Conservation (phyloP, 2,797 vertebrate species). For the Muscicapa comitata region DNA sequence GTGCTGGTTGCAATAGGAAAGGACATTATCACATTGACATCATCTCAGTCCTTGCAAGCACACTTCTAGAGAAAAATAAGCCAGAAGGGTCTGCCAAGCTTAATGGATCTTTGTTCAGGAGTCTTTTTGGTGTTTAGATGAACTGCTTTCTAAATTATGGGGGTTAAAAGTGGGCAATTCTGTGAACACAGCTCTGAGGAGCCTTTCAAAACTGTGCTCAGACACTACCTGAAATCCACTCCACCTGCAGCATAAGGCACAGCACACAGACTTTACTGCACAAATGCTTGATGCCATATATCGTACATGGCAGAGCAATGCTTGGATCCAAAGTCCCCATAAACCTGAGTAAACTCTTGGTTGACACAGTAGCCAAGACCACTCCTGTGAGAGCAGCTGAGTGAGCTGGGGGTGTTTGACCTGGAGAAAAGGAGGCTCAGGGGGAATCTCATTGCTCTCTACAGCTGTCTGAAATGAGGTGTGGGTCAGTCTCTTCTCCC, state of each 20-base stretch:
- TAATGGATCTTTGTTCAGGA: neutral
- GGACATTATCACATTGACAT: neutral
- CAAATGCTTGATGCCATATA: neutral
- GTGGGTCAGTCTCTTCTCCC: neutral
- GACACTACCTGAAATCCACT: neutral
- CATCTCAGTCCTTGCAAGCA: neutral
- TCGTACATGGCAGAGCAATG: fast-evolving
- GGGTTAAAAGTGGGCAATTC: neutral
- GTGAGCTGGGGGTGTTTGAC: neutral
- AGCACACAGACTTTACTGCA: neutral
- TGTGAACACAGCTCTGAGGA: neutral
- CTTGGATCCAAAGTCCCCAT: neutral
- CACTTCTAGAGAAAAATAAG: neutral
- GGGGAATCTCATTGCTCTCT: neutral
- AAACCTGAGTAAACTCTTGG: neutral
- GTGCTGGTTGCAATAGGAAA: neutral
- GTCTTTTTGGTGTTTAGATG: neutral
- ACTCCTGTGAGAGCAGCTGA: neutral
- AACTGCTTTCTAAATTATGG: neutral
- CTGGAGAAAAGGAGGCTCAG: neutral
- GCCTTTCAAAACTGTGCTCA: neutral
- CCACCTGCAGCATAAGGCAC: fast-evolving
- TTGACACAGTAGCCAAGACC: neutral
- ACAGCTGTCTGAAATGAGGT: neutral
- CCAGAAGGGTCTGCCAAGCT: neutral